These are phyloP conservation scores for Brachymystax lenok DNA, from an alignment of 2,797 vertebrate genomes.

Conservation along the genomic window DNA sequence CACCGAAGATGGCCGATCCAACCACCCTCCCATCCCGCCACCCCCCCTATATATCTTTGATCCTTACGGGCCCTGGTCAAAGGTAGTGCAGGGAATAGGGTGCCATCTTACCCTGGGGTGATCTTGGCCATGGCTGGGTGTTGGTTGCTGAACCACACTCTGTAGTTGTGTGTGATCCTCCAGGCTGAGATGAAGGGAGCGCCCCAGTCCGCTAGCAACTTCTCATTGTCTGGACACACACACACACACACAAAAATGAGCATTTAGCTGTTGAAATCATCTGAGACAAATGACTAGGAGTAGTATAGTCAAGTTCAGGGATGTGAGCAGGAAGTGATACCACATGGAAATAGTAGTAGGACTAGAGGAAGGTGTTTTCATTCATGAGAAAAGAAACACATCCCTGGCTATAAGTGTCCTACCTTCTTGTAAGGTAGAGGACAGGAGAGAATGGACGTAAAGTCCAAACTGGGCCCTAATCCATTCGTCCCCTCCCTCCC, in stretches of 20 bases:
- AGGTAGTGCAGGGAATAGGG: not conserved
- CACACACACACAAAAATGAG: too few species aligned
- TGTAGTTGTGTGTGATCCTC: constrained; percentile 94
- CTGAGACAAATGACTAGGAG: not conserved
- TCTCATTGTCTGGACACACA: constrained; percentile 83
- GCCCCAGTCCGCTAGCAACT: constrained; percentile 89
- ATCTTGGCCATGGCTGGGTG: constrained; percentile 88
- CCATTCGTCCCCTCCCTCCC: constrained; percentile 99
- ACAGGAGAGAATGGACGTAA: constrained; percentile 89
- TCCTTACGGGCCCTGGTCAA: too few species aligned
- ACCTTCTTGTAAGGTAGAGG: constrained; percentile 88
- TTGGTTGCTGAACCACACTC: constrained; percentile 94
- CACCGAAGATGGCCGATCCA: not conserved
- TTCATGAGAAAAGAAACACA: not conserved
- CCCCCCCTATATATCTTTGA: not conserved
- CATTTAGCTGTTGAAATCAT: too few species aligned
- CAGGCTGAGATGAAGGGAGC: constrained; percentile 84
- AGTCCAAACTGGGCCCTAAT: constrained; percentile 94
- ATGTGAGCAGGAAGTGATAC: not conserved
- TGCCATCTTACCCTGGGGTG: constrained; percentile 83
- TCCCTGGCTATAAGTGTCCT: constrained; percentile 3
- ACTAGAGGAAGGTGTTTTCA: not conserved
- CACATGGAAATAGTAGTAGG: not conserved
- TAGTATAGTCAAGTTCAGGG: not conserved
- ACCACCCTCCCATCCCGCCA: not conserved